Base-by-base conservation (phyloP, 2,797 vertebrate genomes). In the Eupleurogrammus muticus region DNA sequence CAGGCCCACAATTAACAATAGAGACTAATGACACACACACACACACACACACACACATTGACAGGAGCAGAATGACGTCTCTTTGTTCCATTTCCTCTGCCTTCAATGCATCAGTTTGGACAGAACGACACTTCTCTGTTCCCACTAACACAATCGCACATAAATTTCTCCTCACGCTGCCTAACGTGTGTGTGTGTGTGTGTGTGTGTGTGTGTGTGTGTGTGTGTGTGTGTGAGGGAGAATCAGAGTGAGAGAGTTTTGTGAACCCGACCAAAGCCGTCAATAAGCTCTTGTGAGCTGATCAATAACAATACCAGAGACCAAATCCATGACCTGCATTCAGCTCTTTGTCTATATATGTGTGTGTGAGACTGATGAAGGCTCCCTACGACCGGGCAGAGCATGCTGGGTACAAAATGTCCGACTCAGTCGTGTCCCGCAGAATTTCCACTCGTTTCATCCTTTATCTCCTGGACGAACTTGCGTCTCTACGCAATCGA, bases 241-340 rank as follows among this genome's bases (percentile, higher is more conserved):
- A 75, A 59, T 63, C 62, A 73, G 54, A 73, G 72, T 0, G 13
- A 42, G 4, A 81, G 49, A 54, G 68, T 58, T 75, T 81, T 51
- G 47, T 82, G 44, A 66, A 49, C 63, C 65, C 68, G n/a, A 83
- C 77, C 63, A 77, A 61, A 85, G 60, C 56, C 42, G 76, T 93
- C 91, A 77, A 92, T 93, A 89, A 57, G 56, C 84, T 88, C 68
- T 82, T 80, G 73, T 87, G 87, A 85, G 58, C 71, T 44, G 77
- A 90, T 92, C 92, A 57, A 92, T 92, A 75, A 48, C 81, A 83
- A 85, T 73, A 84, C 48, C 86, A 84, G 65, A 87, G 84, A 72
- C 80, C n/a, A 70, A 54, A 58, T 71, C 75, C 75, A 71, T 93
- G 92, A 90, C 92, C 90, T 86, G 87, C 73, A 92, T 91, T 91